These are phyloP conservation scores for Resseliella maxima DNA, from an alignment of 2,888 invertebrate species.

Conservation along the genomic window DNA sequence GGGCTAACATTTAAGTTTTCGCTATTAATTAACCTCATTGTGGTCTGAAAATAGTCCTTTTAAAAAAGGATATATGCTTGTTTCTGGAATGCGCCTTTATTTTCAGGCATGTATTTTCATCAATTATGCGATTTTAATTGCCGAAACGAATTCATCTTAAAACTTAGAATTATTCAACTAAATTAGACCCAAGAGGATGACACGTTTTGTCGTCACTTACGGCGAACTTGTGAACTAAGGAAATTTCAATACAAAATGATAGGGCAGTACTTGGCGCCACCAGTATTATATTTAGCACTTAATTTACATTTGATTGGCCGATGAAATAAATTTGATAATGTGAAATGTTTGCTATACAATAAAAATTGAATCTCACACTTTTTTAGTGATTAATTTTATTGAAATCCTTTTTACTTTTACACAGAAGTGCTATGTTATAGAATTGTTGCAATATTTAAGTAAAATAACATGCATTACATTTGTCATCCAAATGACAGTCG, in stretches of 20 bases:
- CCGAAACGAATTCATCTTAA: not conserved
- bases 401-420: too few relatives aligned
- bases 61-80: not conserved
- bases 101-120: not conserved
- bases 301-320: not conserved
- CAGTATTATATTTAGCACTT: too few relatives aligned
- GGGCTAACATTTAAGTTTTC: not conserved
- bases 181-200: too few relatives aligned
- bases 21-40: conserved; percentile 25
- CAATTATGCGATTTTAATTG: not conserved
- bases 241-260: too few relatives aligned
- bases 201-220: too few relatives aligned
- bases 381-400: too few relatives aligned
- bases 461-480: too few relatives aligned
- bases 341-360: not conserved
- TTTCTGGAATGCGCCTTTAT: not conserved
- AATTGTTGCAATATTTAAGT: too few relatives aligned
- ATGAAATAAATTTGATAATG: conserved; percentile 18
- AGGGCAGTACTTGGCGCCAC: too few relatives aligned
- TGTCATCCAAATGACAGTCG: not conserved
- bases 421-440: too few relatives aligned
- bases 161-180: not conserved
- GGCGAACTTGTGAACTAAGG: too few relatives aligned
- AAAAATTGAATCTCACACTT: too few relatives aligned
- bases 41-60: not conserved